Evolutionary conservation across 35 echinoderm and acorn worm genomes (phyloP).

Genomic region (Eucidaris tribuloides): DNA sequence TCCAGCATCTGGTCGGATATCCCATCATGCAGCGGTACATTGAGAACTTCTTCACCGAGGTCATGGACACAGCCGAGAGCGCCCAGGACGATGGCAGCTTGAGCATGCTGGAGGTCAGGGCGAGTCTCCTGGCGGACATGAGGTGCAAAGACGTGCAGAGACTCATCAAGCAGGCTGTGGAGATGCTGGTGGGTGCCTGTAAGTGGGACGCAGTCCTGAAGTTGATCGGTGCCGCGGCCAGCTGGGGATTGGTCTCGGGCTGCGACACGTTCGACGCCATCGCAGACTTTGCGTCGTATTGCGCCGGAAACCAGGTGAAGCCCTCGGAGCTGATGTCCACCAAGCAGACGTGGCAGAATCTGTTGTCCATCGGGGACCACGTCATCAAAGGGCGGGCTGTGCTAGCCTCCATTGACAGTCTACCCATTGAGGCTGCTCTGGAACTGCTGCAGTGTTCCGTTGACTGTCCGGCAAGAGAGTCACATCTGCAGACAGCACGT

Average conservation of each 20-base stretch:
- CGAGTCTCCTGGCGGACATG: constrained; percentile 66
- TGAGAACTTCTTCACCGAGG: constrained; percentile 35
- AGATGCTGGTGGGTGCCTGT: constrained; percentile 9
- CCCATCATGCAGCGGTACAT: constrained; percentile 71
- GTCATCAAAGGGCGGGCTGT: constrained; percentile 31
- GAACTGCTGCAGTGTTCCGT: constrained; percentile 56
- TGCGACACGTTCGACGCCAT: neutral
- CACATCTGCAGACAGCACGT: constrained; percentile 25
- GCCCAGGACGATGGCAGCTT: neutral
- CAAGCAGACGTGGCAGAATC: constrained; percentile 8
- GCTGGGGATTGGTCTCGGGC: neutral
- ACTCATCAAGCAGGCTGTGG: constrained; percentile 33
- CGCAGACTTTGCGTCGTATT: neutral
- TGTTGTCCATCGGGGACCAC: neutral
- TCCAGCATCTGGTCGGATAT: constrained; percentile 42
- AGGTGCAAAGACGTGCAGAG: constrained; percentile 32
- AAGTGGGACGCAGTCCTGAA: constrained; percentile 48
- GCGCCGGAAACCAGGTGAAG: constrained; percentile 21
- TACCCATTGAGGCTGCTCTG: constrained; percentile 38
- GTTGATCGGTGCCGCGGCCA: constrained; percentile 22
- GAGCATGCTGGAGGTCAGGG: constrained; percentile 38
- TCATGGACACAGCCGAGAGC: constrained; percentile 30
- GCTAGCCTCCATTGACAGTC: constrained; percentile 38
- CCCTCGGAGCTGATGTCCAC: neutral
- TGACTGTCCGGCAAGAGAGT: neutral